Base-by-base conservation (phyloP, 2,113 vertebrate species). In the Chamaetylas fuelleborni region DNA sequence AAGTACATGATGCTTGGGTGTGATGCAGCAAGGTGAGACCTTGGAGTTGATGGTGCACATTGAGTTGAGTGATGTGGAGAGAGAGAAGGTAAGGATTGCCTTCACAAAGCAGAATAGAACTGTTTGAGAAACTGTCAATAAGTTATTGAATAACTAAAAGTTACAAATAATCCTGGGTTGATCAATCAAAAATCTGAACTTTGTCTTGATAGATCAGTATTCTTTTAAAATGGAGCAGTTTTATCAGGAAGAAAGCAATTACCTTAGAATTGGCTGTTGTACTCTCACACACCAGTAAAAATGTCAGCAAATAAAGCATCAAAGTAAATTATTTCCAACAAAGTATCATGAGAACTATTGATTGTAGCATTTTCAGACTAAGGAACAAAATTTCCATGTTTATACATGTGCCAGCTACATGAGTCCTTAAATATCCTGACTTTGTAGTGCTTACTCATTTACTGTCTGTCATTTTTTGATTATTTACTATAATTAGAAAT, bases 401-500 rank as follows among this genome's bases (percentile, higher is more conserved):
- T 88, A 16, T 51, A 80, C 12, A 50, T 36, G 29, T 56, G 28
- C 19, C 19, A 62, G 61, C 22, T 90, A 19, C 12, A 12, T 1
- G 3, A 53, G 12, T 64, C 71, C 70, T 76, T 84, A 72, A 77
- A 45, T 34, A 86, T 67, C 25, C 36, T 70, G 48, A 18, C 40
- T 78, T 90, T 43, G 34, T 81, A 50, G 8, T 69, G 29, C 34
- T 56, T 73, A 5, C 28, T 83, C 16, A 28, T 72, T 81, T 87
- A 56, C 19, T 69, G 2, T 54, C 45, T 81, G 56, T 26, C 8
- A 48, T 81, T 84, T 89, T 84, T 65, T 43, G 65, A 67, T 84
- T 74, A 70, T 91, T 95, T 84, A 70, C 73, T 80, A 23, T 91
- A 73, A 69, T 85, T 78, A 88, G 72, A 84, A 86, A 60, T 81